Evolutionary conservation across 2,113 vertebrate species (phyloP).

Genomic region (Caranx melampygus): DNA sequence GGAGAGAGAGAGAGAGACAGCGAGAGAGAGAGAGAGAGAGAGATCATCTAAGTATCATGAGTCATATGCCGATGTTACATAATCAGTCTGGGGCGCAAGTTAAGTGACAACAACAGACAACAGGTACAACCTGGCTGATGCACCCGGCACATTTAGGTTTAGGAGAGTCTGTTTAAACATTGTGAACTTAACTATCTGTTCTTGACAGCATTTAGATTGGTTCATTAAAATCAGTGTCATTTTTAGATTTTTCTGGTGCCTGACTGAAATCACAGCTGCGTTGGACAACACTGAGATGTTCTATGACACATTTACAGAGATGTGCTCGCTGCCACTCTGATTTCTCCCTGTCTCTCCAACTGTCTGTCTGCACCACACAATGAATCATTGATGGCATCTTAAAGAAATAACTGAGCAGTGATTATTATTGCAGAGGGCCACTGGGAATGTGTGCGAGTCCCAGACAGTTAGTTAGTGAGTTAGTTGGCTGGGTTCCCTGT

Average conservation of each 20-base stretch:
- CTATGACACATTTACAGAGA: slow-evolving; percentile 9
- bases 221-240: slow-evolving; percentile 1
- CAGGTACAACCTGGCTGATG: slow-evolving; percentile 22
- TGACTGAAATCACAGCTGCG: slow-evolving; percentile 25
- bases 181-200: background rate
- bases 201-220: background rate
- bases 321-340: slow-evolving; percentile 11
- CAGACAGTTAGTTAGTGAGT: slow-evolving; percentile 40
- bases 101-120: slow-evolving; percentile 38
- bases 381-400: slow-evolving; percentile 48
- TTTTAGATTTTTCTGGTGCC: slow-evolving; percentile 6
- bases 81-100: slow-evolving; percentile 50
- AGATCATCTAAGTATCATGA: slow-evolving; percentile 45
- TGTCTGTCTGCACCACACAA: slow-evolving; percentile 21
- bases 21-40: slow-evolving; percentile 3
- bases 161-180: background rate
- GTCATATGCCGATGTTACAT: slow-evolving; percentile 52
- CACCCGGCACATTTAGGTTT: slow-evolving; percentile 29
- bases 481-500: slow-evolving; percentile 35
- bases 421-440: slow-evolving; percentile 66
- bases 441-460: slow-evolving; percentile 41
- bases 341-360: slow-evolving; percentile 24
- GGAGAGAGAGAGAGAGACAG: slow-evolving; percentile 8
- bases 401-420: slow-evolving; percentile 46
- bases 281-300: slow-evolving; percentile 3